Evolutionary conservation across 2,113 vertebrate species (phyloP), one percentile per base, ranked within the genome.

Genomic region (Campylorhamphus procurvoides): DNA sequence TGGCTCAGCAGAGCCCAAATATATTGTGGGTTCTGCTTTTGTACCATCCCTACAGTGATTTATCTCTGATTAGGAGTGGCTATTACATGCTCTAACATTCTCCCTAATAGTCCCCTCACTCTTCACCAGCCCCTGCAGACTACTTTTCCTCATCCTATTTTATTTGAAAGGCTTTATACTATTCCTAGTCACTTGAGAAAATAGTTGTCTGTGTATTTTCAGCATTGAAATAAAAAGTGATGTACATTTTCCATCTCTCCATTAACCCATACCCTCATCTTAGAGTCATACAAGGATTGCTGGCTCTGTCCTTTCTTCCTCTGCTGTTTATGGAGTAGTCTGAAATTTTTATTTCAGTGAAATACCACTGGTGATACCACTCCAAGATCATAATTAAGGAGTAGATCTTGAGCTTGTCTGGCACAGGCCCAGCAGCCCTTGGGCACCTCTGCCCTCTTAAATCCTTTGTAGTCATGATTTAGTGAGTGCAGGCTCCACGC

Each of bases 121-220:
- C 44, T 85, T 89, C 56, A 35, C 17, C 59, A 90, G 42, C 35
- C 71, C 40, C 11, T 49, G 37, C 52, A 72, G 81, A 78, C n/a
- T 58, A 3, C 55, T 87, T 77, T 89, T 10, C 49, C 39, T 87
- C 1, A 2, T 77, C 25, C 50, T 39, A 12, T 92, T 96, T 86
- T 85, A 92, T 40, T 81, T 50, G 39, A 40, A 76, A 86, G 15
- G 39, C 29, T 46, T 89, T 6, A 31, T 84, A 59, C 80, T 96
- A 35, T 89, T 94, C 83, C 83, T n/a, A 91, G 86, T 47, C 33
- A 89, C 86, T 90, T 78, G 86, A 97, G 86, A 90, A 90, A 92
- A 96, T 46, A 84, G 42, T 27, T 87, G 53, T 33, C 49, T 23
- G 39, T 46, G 42, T 90, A 90, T 95, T 96, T 92, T 63, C 76